Percentiles rank a stretch among this genome's conserved stretches.
Conservation (phyloP, 1,140 invertebrate species). For the Phenacoccus solenopsis region DNA sequence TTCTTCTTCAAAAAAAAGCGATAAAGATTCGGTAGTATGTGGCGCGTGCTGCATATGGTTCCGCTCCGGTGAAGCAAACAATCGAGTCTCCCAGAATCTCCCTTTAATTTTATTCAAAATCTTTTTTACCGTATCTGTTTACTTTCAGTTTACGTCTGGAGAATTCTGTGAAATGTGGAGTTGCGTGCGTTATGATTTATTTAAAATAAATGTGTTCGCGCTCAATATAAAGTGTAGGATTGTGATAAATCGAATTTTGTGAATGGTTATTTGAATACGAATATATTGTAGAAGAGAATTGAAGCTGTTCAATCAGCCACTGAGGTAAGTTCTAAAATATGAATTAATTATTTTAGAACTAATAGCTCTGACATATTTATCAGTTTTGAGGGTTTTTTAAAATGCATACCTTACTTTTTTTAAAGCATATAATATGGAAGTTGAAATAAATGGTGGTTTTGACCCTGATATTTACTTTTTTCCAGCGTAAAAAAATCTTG, state of each 20-base stretch:
- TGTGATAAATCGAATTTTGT: neutral
- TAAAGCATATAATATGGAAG: too few species aligned
- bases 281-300: neutral
- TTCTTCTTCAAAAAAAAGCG: neutral
- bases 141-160: neutral
- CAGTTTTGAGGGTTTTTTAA: too few species aligned
- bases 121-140: conserved; percentile 9
- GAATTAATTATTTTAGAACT: too few species aligned
- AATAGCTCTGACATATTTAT: too few species aligned
- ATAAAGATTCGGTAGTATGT: neutral
- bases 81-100: conserved; percentile 12
- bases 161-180: neutral
- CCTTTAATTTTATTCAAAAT: conserved; percentile 12
- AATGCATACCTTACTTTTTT: too few species aligned
- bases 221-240: neutral
- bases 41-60: conserved; percentile 10
- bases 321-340: neutral
- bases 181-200: neutral
- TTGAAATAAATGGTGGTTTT: too few species aligned
- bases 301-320: conserved; percentile 13
- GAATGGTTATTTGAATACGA: neutral
- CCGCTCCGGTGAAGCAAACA: conserved; percentile 10
- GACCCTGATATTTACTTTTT: too few species aligned
- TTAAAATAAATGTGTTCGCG: neutral
- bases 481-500: too few species aligned